Conservation (phyloP, 2,888 invertebrate genomes). For the Calameuta pallipes region DNA sequence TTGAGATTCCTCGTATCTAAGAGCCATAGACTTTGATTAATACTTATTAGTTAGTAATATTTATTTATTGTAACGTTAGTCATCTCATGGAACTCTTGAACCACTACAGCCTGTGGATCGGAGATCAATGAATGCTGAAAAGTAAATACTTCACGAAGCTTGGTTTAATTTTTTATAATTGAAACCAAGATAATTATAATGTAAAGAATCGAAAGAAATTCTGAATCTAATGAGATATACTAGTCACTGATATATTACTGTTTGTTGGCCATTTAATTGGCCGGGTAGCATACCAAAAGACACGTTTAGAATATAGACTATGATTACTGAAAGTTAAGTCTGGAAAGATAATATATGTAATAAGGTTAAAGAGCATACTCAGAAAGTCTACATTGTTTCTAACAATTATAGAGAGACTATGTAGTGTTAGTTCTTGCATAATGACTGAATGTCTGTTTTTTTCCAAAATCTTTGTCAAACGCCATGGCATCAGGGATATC, state of each 20-base stretch:
- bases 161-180: conserved; percentile 7
- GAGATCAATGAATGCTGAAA: neutral
- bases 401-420: conserved; percentile 22
- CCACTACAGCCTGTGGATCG: conserved; percentile 13
- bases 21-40: conserved; percentile 15
- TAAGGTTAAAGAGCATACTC: conserved; percentile 44
- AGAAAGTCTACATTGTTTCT: conserved; percentile 47
- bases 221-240: conserved; percentile 35
- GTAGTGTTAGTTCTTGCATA: conserved; percentile 19
- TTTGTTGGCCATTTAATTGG: conserved; percentile 13
- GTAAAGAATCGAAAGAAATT: conserved; percentile 18
- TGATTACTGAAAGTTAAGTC: conserved; percentile 43
- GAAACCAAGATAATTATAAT: conserved; percentile 3
- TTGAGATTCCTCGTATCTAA: conserved; percentile 6
- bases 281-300: conserved; percentile 48
- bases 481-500: neutral
- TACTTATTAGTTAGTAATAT: conserved; percentile 30
- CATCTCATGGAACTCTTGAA: conserved; percentile 9
- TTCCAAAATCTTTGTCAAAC: neutral
- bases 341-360: conserved; percentile 22
- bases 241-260: conserved; percentile 32
- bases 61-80: conserved; percentile 28
- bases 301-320: conserved; percentile 38
- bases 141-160: neutral
- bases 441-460: conserved; percentile 12